These are phyloP conservation scores for Sarcophaga bullata DNA, from an alignment of 1,140 invertebrate genomes.

Conservation along the genomic window DNA sequence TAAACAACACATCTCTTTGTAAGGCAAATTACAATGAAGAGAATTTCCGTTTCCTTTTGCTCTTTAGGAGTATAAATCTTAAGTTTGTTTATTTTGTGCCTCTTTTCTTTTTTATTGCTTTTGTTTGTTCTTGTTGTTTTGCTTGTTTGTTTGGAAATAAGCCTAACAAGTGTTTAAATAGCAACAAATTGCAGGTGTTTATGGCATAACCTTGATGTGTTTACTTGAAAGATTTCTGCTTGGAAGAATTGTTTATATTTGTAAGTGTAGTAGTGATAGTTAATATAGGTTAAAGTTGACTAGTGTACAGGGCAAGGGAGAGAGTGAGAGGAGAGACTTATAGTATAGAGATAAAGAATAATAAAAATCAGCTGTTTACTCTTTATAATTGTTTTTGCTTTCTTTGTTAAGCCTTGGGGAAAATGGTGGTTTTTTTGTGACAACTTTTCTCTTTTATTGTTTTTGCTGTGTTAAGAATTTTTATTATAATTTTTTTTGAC, in stretches of 20 bases:
- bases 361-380: constrained; percentile 16
- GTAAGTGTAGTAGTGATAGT: neutral
- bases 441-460: neutral
- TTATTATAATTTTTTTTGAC: neutral
- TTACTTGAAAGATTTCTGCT: neutral
- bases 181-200: constrained; percentile 21
- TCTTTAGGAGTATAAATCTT: neutral
- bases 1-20: no score
- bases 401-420: neutral
- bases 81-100: neutral
- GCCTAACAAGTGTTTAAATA: constrained; percentile 29
- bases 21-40: no score
- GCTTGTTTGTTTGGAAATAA: neutral
- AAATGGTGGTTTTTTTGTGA: neutral
- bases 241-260: neutral
- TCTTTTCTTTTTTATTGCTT: no score
- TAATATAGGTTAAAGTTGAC: constrained; percentile 1
- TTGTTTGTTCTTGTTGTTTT: neutral
- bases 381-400: neutral
- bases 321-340: neutral
- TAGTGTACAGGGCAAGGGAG: neutral
- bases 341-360: neutral
- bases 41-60: constrained; percentile 27
- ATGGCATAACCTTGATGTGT: constrained; percentile 6
- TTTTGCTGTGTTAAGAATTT: neutral